phyloP scores from a whole-genome alignment of 2,797 vertebrate species.

The Tolypeutes matacus region DNA sequence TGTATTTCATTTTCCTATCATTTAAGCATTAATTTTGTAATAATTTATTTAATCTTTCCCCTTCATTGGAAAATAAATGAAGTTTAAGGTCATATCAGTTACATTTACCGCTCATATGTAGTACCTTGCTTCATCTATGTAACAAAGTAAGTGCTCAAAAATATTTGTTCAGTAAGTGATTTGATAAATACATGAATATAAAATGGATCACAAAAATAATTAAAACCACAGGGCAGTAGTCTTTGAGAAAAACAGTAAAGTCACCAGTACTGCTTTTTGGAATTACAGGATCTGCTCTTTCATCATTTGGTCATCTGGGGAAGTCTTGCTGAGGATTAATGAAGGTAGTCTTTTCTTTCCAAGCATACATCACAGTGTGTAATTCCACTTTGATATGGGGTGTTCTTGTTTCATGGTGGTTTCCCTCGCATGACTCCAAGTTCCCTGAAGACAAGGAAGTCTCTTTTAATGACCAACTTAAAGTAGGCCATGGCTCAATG shows the following conservation, averaged over 20 bases:
- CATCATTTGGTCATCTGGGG: neutral
- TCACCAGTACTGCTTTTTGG: neutral
- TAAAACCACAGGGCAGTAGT: neutral
- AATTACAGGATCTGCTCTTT: neutral
- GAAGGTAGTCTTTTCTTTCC: neutral
- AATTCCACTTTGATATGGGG: neutral
- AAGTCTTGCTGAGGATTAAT: neutral
- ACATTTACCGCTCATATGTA: neutral
- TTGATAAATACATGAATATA: neutral
- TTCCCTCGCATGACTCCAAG: neutral
- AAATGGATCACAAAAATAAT: neutral
- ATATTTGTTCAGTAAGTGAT: neutral
- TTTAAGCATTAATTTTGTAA: neutral
- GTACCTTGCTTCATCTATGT: neutral
- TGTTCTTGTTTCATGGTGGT: neutral
- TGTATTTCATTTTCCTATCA: neutral
- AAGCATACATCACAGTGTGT: neutral
- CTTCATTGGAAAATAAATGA: neutral
- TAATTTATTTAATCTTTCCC: neutral
- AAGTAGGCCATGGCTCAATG: neutral
- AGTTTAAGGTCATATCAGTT: neutral
- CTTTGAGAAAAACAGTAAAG: neutral
- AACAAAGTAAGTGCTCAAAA: neutral
- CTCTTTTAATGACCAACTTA: constrained; percentile 3
- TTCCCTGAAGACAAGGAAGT: neutral